Percentiles rank a stretch among this genome's conserved stretches.
phyloP scores from a whole-genome alignment of 2,113 vertebrate species.

The Murina feae region DNA sequence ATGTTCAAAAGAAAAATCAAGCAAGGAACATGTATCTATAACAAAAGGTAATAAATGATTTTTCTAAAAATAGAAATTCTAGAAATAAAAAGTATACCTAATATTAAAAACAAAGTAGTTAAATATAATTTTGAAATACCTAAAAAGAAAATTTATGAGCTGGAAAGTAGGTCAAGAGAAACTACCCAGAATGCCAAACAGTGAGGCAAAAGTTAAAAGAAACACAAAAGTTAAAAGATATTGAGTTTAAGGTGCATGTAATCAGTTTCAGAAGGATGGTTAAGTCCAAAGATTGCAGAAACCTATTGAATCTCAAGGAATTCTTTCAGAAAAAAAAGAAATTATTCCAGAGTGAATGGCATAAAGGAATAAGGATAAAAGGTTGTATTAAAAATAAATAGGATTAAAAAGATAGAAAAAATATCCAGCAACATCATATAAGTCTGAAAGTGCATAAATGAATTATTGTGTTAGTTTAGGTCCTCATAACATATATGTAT shows the following conservation, averaged over 20 bases:
- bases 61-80: not conserved
- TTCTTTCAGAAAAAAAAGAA: not conserved
- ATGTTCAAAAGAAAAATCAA: not conserved
- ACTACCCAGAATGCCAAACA: not conserved
- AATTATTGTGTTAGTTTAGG: not conserved
- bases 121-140: not conserved
- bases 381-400: not conserved
- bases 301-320: not conserved
- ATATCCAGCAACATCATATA: not conserved
- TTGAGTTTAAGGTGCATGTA: not conserved
- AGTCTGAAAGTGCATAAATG: not conserved
- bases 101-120: not conserved
- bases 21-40: not conserved
- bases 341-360: not conserved
- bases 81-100: not conserved
- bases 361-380: not conserved
- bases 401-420: not conserved
- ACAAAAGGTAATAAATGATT: not conserved
- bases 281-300: not conserved
- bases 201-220: not conserved
- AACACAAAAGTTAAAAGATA: not conserved
- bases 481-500: not conserved
- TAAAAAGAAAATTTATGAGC: not conserved
- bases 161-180: not conserved
- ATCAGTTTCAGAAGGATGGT: not conserved